These are phyloP conservation scores for Lipophrys pholis DNA, from an alignment of 2,113 vertebrate species.

Conservation along the genomic window DNA sequence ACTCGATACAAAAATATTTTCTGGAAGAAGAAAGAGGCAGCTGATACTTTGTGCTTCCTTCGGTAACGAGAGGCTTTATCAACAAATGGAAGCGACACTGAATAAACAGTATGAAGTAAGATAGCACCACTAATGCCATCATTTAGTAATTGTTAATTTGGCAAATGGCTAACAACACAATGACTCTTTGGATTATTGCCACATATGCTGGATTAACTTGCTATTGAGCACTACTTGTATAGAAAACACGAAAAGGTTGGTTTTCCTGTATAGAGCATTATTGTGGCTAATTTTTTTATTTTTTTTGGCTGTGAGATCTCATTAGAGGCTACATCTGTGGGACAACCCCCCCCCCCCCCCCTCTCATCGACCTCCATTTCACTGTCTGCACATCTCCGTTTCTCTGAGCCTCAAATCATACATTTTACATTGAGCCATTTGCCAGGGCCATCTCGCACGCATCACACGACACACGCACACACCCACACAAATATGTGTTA, in stretches of 20 bases:
- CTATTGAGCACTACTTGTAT: neutral
- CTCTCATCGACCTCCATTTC: slow-evolving; percentile 39
- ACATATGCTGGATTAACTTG: slow-evolving; percentile 8
- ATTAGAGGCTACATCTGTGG: slow-evolving; percentile 35
- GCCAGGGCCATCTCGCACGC: slow-evolving; percentile 16
- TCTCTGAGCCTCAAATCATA: slow-evolving; percentile 41
- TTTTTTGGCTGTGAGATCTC: slow-evolving; percentile 23
- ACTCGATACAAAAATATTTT: neutral
- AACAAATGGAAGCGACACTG: neutral
- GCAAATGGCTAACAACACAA: neutral
- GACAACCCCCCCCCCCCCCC: slow-evolving; percentile 16
- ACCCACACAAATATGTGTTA: slow-evolving; percentile 53
- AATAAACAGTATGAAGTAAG: neutral
- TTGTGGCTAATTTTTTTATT: neutral
- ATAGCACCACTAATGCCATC: neutral
- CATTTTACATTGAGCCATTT: slow-evolving; percentile 50
- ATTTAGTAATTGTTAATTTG: slow-evolving; percentile 12
- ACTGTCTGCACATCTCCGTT: slow-evolving; percentile 7
- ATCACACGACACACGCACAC: slow-evolving; percentile 6
- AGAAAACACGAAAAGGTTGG: neutral
- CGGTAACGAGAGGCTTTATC: neutral
- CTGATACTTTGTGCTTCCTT: neutral
- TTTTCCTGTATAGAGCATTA: neutral
- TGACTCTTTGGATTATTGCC: neutral
- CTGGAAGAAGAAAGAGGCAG: neutral